Percentiles rank a stretch among this genome's conserved stretches.
phyloP scores from a whole-genome alignment of 1,140 invertebrate species.

The Zaprionus capensis region DNA sequence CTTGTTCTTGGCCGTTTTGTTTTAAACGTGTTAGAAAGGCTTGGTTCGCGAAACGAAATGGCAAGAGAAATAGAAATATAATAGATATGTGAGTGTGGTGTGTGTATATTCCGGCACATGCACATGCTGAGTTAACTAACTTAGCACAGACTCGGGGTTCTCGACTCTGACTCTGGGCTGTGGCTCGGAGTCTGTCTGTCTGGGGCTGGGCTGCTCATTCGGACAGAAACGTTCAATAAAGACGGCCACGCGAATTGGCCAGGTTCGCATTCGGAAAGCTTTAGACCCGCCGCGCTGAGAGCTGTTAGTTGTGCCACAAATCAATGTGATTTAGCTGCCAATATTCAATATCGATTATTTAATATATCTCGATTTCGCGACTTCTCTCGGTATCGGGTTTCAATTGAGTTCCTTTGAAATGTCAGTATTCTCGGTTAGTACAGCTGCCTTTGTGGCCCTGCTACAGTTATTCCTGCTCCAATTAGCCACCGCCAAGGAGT shows the following conservation, averaged over 20 bases:
- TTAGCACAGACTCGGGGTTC: too few species aligned
- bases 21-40: conserved; percentile 81
- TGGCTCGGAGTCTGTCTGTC: conserved; percentile 62
- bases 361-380: conserved; percentile 14
- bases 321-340: conserved; percentile 37
- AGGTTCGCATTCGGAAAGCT: conserved; percentile 53
- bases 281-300: conserved; percentile 11
- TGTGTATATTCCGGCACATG: conserved; percentile 47
- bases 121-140: conserved; percentile 46
- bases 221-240: conserved; percentile 79
- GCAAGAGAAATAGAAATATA: conserved; percentile 45
- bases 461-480: conserved; percentile 49
- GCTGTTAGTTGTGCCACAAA: conserved; percentile 17
- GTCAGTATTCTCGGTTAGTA: conserved; percentile 26
- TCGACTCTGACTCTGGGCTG: conserved; percentile 22
- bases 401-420: conserved; percentile 28
- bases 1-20: conserved; percentile 77
- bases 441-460: conserved; percentile 49
- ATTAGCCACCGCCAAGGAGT: conserved; percentile 46
- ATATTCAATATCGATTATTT: conserved; percentile 13
- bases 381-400: neutral
- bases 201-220: conserved; percentile 62
- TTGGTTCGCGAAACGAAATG: conserved; percentile 68
- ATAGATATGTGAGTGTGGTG: conserved; percentile 18
- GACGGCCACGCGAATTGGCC: conserved; percentile 72